Percentiles rank a stretch among this genome's conserved stretches.
Conservation (phyloP, 2,888 invertebrate genomes). For the Apantesis nais region DNA sequence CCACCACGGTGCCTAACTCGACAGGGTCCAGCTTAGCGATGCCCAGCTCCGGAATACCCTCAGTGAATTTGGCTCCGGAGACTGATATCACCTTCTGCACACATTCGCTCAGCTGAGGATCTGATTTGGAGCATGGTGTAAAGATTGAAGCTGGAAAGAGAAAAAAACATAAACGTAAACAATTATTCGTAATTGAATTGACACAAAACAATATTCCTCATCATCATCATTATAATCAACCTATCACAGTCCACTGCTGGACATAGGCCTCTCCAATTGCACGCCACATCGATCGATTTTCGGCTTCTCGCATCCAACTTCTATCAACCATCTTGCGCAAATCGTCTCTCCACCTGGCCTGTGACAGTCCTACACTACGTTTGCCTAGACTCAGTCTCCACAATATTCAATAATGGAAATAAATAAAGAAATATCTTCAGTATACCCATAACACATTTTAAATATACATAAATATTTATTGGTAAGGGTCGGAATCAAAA, state of each 20-base stretch:
- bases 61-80: constrained; percentile 69
- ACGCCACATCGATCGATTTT: too few species aligned
- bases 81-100: constrained; percentile 63
- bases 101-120: constrained; percentile 73
- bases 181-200: neutral
- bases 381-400: too few species aligned
- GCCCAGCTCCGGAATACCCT: constrained; percentile 78
- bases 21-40: constrained; percentile 81
- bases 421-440: too few species aligned
- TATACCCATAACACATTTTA: neutral
- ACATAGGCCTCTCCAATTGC: too few species aligned
- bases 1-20: constrained; percentile 73
- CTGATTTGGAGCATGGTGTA: constrained; percentile 74
- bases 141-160: constrained; percentile 77
- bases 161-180: neutral
- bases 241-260: neutral
- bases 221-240: neutral
- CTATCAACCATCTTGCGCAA: too few species aligned
- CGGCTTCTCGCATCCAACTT: too few species aligned
- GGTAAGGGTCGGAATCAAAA: neutral
- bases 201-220: neutral
- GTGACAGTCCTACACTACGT: too few species aligned
- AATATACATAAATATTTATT: neutral
- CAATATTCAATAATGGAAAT: too few species aligned
- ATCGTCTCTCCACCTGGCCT: too few species aligned